phyloP scores from a whole-genome alignment of 1,140 invertebrate genomes.

The Pygmarrhopalites habei region DNA sequence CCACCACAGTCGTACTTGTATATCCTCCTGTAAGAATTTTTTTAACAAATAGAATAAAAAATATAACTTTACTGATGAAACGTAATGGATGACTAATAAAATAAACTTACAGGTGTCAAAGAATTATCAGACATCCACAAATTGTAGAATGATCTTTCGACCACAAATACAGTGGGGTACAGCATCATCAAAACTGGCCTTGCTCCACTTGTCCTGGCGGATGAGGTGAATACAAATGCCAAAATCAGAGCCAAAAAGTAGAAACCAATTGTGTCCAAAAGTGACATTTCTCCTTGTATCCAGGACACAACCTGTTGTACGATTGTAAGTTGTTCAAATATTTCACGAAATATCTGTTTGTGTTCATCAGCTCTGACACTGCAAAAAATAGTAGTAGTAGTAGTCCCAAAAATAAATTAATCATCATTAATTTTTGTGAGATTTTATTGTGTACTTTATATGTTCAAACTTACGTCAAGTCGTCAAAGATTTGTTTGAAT shows the following conservation, averaged over 20 bases:
- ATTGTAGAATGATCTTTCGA: conserved; percentile 41
- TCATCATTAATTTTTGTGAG: neutral
- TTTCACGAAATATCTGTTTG: conserved; percentile 49
- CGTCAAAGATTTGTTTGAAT: conserved; percentile 48
- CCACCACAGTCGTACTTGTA: conserved; percentile 41
- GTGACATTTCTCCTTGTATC: conserved; percentile 52
- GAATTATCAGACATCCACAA: conserved; percentile 23
- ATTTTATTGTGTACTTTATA: neutral
- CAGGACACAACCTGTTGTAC: conserved; percentile 50
- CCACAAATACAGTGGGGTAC: conserved; percentile 45
- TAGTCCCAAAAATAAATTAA: no score
- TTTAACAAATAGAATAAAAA: neutral
- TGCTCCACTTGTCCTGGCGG: conserved; percentile 47
- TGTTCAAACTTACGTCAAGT: conserved; percentile 45
- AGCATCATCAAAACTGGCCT: conserved; percentile 51
- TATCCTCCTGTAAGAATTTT: conserved; percentile 37
- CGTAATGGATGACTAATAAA: no score
- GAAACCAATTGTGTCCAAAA: conserved; percentile 54
- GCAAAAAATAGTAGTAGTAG: neutral
- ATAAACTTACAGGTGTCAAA: no score
- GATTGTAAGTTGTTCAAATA: conserved; percentile 51
- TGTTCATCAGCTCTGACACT: conserved; percentile 51
- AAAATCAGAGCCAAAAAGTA: conserved; percentile 49
- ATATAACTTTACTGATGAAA: neutral
- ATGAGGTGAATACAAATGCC: conserved; percentile 51